These are phyloP conservation scores for Capra hircus DNA, from an alignment of 2,113 vertebrate genomes.

Conservation along the genomic window DNA sequence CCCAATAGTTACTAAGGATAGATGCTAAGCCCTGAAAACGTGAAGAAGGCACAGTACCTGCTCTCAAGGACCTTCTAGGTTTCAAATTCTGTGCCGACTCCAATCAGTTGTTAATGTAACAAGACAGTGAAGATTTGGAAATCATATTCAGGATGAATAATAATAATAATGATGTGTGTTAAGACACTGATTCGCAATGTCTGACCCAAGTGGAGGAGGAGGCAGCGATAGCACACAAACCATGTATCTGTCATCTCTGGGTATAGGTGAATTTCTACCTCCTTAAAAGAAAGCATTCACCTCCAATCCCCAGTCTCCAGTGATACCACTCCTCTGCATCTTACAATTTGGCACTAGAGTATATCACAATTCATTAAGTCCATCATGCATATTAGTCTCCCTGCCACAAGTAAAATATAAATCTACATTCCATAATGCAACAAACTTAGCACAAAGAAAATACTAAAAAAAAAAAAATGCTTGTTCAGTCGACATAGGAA, in stretches of 20 bases:
- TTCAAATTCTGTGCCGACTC: not conserved
- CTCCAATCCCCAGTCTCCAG: not conserved
- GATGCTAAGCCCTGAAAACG: not conserved
- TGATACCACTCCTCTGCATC: not conserved
- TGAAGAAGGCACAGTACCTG: not conserved
- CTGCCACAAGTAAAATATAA: not conserved
- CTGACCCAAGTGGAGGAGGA: not conserved
- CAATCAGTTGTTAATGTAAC: not conserved
- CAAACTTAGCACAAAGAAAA: not conserved
- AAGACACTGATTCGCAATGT: not conserved
- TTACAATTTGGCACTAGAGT: not conserved
- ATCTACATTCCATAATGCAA: not conserved
- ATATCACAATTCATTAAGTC: not conserved
- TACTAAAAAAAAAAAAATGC: not conserved
- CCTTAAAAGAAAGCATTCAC: not conserved
- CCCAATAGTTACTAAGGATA: not conserved
- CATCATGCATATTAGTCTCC: not conserved
- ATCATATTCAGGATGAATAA: not conserved
- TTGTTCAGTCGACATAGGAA: not conserved
- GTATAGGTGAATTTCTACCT: not conserved
- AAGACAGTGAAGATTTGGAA: not conserved
- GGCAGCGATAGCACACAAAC: not conserved
- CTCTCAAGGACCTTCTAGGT: not conserved
- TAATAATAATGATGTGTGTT: not conserved
- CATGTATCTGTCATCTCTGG: not conserved